A percentile compares a stretch with the other conserved stretches of the same genome.
Conservation (phyloP, 2,797 vertebrate species). For the Microchirus variegatus region DNA sequence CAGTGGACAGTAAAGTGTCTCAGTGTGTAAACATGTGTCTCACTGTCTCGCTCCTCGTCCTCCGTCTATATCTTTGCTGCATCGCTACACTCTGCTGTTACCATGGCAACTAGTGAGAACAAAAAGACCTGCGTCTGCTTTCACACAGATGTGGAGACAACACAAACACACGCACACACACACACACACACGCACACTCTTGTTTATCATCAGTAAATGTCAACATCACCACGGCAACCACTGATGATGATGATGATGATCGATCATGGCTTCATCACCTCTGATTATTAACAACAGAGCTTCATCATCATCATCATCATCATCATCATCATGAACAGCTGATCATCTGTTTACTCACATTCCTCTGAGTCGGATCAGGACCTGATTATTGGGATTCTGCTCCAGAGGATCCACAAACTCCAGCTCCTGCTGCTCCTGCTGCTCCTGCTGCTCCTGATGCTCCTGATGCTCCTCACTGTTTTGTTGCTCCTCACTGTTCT, state of each 20-base stretch:
- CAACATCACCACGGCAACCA: conserved; percentile 55
- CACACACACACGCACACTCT: background rate
- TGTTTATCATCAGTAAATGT: conserved; percentile 1
- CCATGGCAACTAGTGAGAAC: conserved; percentile 55
- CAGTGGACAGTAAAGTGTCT: too few relatives aligned
- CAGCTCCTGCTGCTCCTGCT: conserved; percentile 36
- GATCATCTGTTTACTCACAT: conserved; percentile 67
- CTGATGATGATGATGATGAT: background rate
- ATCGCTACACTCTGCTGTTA: conserved; percentile 54
- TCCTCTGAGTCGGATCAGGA: conserved; percentile 69
- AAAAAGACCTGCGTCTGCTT: conserved; percentile 8
- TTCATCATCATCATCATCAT: conserved; percentile 5
- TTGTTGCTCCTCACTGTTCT: background rate
- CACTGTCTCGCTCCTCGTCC: conserved; percentile 6
- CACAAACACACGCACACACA: background rate
- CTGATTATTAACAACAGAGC: too few relatives aligned
- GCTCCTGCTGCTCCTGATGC: conserved; percentile 21
- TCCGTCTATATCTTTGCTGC: conserved; percentile 52
- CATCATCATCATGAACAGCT: conserved; percentile 24
- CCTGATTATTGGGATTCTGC: conserved; percentile 66
- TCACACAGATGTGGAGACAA: conserved; percentile 34
- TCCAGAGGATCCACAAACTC: conserved; percentile 60
- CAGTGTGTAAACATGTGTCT: background rate
- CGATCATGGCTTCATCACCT: conserved; percentile 2
- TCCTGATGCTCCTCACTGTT: background rate